phyloP scores from a whole-genome alignment of 2,888 invertebrate genomes.

The Drosophila prostipennis region DNA sequence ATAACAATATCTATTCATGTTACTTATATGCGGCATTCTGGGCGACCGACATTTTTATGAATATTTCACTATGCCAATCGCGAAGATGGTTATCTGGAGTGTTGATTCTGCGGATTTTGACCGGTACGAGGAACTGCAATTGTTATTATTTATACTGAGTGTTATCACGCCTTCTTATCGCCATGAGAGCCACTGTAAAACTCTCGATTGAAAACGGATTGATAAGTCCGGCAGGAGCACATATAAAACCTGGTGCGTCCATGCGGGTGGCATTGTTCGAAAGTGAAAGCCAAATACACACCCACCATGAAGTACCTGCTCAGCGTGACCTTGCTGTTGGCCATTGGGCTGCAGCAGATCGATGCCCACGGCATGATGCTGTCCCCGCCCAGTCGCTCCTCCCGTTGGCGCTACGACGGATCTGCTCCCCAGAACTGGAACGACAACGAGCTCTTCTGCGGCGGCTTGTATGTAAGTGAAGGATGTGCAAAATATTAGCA shows the following conservation, averaged over 20 bases:
- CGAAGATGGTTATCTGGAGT: constrained; percentile 50
- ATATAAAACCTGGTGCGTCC: constrained; percentile 21
- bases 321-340: constrained; percentile 52
- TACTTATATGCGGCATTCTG: constrained; percentile 1
- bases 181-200: constrained; percentile 51
- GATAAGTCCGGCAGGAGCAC: constrained; percentile 37
- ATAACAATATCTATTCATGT: constrained; percentile 20
- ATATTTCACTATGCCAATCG: constrained; percentile 36
- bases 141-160: constrained; percentile 27
- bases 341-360: constrained; percentile 58
- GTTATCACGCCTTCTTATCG: constrained; percentile 21
- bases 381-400: constrained; percentile 85
- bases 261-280: constrained; percentile 46
- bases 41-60: constrained; percentile 49
- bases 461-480: constrained; percentile 83
- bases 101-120: constrained; percentile 8
- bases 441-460: constrained; percentile 86
- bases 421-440: constrained; percentile 85
- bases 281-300: constrained; percentile 53
- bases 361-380: constrained; percentile 86
- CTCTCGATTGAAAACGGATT: constrained; percentile 42
- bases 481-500: background rate
- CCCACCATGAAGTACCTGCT: constrained; percentile 57
- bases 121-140: constrained; percentile 14
- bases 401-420: constrained; percentile 85